These are phyloP conservation scores for Amphibalanus amphitrite DNA, from an alignment of 1,140 invertebrate genomes.

Conservation along the genomic window DNA sequence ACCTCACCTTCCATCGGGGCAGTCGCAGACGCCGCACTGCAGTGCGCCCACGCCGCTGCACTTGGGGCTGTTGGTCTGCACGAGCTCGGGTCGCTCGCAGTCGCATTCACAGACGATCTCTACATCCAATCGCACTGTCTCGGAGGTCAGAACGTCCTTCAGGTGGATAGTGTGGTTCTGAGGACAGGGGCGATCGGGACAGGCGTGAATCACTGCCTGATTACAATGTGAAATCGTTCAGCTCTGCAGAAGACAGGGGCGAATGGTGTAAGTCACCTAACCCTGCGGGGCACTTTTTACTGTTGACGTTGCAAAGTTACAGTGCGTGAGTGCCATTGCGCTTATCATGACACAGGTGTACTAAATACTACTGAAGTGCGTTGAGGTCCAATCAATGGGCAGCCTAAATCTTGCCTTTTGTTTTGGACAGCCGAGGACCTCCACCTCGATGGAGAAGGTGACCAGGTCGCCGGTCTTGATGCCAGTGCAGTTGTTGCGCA, in stretches of 20 bases:
- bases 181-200: too few relatives aligned
- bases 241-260: too few relatives aligned
- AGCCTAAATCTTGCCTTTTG: not conserved
- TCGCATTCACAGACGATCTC: not conserved
- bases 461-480: not conserved
- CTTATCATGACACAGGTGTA: too few relatives aligned
- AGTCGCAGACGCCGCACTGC: not conserved
- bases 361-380: too few relatives aligned
- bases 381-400: too few relatives aligned
- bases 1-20: not conserved
- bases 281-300: too few relatives aligned
- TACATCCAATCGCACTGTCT: not conserved
- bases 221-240: too few relatives aligned
- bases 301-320: too few relatives aligned
- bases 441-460: not conserved
- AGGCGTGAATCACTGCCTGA: too few relatives aligned
- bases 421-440: not conserved
- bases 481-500: not conserved
- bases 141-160: not conserved
- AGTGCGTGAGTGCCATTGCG: too few relatives aligned
- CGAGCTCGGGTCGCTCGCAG: not conserved
- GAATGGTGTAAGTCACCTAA: too few relatives aligned
- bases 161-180: not conserved
- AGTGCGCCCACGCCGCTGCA: not conserved
- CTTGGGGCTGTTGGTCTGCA: not conserved